Percentiles rank a stretch among this genome's conserved stretches.
phyloP scores from a whole-genome alignment of 2,797 vertebrate genomes.

The Pterois miles region DNA sequence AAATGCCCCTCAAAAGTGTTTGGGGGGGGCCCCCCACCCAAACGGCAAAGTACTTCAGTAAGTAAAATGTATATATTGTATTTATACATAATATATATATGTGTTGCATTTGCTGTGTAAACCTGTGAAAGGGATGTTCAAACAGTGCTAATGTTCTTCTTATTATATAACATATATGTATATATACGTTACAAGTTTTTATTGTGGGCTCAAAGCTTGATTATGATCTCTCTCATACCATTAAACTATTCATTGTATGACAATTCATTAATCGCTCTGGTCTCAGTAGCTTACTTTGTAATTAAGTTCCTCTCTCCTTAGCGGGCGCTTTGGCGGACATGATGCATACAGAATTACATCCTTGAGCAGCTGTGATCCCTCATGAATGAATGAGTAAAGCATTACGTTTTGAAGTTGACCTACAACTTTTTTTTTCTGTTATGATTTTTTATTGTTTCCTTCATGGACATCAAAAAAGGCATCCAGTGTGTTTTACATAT shows the following conservation, averaged over 20 bases:
- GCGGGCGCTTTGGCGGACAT: neutral
- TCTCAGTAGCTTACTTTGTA: neutral
- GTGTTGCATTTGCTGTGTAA: neutral
- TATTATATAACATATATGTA: no score
- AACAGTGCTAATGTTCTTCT: neutral
- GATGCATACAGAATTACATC: neutral
- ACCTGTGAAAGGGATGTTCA: neutral
- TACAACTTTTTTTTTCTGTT: no score
- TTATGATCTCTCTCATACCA: neutral
- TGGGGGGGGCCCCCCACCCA: no score
- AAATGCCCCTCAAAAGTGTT: no score
- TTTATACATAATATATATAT: neutral
- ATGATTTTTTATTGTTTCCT: no score
- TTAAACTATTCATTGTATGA: neutral
- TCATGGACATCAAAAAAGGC: no score
- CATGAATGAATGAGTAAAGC: neutral
- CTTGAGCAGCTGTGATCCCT: neutral
- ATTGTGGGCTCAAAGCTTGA: neutral
- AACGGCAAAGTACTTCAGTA: neutral
- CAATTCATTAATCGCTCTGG: neutral
- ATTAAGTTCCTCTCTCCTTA: constrained; percentile 4
- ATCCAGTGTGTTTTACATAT: no score
- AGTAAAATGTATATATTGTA: no score
- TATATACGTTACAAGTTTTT: no score
- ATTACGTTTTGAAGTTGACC: neutral